Conservation (phyloP, 2,113 vertebrate species). For the Xenopus tropicalis region UCB_Xtro_10.0 CM004444.2:144384001-144384500, state of each 20-base stretch:
- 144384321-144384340: no score
- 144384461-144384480: no score
- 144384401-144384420: no score
- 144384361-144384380: no score
- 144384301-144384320: no score
- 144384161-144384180: slow-evolving; percentile 11
- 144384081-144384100: background rate
- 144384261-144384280: slow-evolving; percentile 82
- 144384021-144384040: background rate
- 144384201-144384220: slow-evolving; percentile 83
- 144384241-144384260: slow-evolving; percentile 58
- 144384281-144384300: slow-evolving; percentile 61
- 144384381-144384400: no score
- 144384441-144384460: no score
- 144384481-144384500: no score
- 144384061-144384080: background rate
- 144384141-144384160: background rate
- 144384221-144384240: slow-evolving; percentile 81
- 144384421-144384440: no score
- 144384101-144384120: background rate
- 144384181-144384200: slow-evolving; percentile 64
- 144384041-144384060: background rate
- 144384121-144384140: background rate
- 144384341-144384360: no score
- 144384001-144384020: background rate